A percentile compares a stretch with the other conserved stretches of the same genome.
phyloP scores from a whole-genome alignment of 2,113 vertebrate genomes.

The Pachypanchax playfairii region DNA sequence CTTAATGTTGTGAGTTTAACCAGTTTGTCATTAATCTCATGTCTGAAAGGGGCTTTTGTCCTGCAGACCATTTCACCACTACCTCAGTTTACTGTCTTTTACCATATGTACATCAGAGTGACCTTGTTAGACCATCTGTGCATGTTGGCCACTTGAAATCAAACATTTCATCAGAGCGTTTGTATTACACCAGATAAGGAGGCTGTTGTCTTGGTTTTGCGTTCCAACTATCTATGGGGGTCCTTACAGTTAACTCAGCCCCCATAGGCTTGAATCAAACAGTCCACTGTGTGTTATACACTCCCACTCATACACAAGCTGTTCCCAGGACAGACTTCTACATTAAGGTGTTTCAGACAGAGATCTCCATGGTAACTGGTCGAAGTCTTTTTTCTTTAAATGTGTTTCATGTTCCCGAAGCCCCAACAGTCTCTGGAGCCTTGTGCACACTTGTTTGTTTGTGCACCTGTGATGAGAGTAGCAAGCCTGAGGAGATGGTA shows the following conservation, averaged over 20 bases:
- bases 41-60: background rate
- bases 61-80: background rate
- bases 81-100: slow-evolving; percentile 16
- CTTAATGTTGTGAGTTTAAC: background rate
- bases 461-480: slow-evolving; percentile 26
- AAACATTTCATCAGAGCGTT: slow-evolving; percentile 4
- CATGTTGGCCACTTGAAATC: slow-evolving; percentile 17
- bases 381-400: slow-evolving; percentile 27
- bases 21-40: background rate
- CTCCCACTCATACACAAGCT: slow-evolving; percentile 17
- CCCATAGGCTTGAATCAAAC: slow-evolving; percentile 15
- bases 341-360: slow-evolving; percentile 40
- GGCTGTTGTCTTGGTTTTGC: slow-evolving; percentile 19
- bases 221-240: slow-evolving; percentile 10
- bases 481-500: slow-evolving; percentile 42
- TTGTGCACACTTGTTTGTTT: slow-evolving; percentile 17
- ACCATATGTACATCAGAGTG: slow-evolving; percentile 28
- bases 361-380: slow-evolving; percentile 66
- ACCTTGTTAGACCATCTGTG: slow-evolving; percentile 15
- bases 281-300: slow-evolving; percentile 19
- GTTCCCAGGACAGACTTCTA: slow-evolving; percentile 30
- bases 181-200: slow-evolving; percentile 10
- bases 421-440: background rate
- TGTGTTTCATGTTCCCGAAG: slow-evolving; percentile 40
- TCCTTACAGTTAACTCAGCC: slow-evolving; percentile 5